Evolutionary conservation across 1,140 invertebrate species (phyloP), one percentile per base, ranked within the genome.

Genomic region (Trichoplusia ni): DNA sequence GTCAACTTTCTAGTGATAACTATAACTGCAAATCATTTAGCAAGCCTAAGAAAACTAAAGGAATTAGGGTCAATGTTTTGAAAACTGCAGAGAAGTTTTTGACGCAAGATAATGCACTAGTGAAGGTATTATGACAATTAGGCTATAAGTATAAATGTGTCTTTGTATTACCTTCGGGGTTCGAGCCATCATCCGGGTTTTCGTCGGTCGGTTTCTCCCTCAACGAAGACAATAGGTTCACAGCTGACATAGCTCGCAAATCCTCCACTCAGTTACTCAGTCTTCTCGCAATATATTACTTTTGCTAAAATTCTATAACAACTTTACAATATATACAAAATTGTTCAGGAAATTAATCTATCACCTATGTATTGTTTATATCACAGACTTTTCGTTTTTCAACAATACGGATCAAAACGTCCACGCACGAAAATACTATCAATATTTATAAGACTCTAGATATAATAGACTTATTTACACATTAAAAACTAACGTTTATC

Each of bases 311-410:
- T 79, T 86, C 81, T 84, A 84, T 85, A 89, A 90, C 86, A 85
- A 82, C 81, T 87, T 75, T 89, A 90, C 83, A 89, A 79, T 90
- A 90, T 90, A 86, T 90, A 90, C 87, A 90, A 90, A 85, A 84
- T 73, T 80, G 71, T 87, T 82, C 77, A 82, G 78, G 78, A 88
- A 87, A 86, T 86, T 89, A 89, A 72, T 82, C 79, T 89, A 90
- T 89, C 79, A 85, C 79, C 84, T 90, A 90, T 72, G 79, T 90
- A 88, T 86, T 90, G 88, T 91, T 91, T 91, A 91, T 91, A 91
- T 91, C 90, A 91, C 90, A 91, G 90, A 91, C 89, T 90, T 90
- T 89, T 91, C 88, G 88, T 91, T 91, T 90, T 90, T 88, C 84
- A 88, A 90, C 86, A 90, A 91, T 90, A 88, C 82, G 86, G 81